These are phyloP conservation scores for Heptranchias perlo DNA, from an alignment of 2,113 vertebrate genomes.

Conservation along the genomic window DNA sequence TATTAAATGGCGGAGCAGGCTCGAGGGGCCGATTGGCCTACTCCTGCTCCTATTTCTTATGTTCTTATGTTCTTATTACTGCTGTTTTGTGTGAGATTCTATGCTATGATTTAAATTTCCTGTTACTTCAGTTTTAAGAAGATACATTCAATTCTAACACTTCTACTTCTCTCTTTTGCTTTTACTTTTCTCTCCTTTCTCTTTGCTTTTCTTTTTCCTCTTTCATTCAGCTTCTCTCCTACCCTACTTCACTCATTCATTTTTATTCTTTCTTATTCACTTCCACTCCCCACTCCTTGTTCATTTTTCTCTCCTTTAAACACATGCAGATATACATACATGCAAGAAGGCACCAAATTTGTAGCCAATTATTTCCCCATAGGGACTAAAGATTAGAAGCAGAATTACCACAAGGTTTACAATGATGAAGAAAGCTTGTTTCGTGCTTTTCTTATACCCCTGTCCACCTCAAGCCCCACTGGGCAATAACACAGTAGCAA, in stretches of 20 bases:
- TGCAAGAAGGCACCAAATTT: neutral
- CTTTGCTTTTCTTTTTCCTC: neutral
- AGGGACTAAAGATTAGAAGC: neutral
- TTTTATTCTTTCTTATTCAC: neutral
- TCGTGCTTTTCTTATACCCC: too few relatives aligned
- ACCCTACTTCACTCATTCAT: neutral
- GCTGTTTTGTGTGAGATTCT: neutral
- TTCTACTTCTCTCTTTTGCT: neutral
- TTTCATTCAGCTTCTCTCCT: neutral
- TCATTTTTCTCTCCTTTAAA: neutral
- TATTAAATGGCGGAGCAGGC: too few relatives aligned
- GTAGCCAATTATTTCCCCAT: neutral
- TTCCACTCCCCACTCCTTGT: neutral
- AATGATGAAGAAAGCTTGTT: too few relatives aligned
- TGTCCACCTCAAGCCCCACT: neutral
- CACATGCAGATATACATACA: neutral
- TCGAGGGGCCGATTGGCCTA: too few relatives aligned
- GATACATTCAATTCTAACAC: neutral
- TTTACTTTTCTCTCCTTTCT: neutral
- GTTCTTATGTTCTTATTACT: too few relatives aligned
- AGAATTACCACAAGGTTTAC: too few relatives aligned
- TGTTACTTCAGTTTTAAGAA: neutral
- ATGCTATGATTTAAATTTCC: neutral
- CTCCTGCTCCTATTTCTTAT: too few relatives aligned
- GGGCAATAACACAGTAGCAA: neutral